These are phyloP conservation scores for Chroicocephalus ridibundus DNA, from an alignment of 2,113 vertebrate genomes.

Conservation along the genomic window DNA sequence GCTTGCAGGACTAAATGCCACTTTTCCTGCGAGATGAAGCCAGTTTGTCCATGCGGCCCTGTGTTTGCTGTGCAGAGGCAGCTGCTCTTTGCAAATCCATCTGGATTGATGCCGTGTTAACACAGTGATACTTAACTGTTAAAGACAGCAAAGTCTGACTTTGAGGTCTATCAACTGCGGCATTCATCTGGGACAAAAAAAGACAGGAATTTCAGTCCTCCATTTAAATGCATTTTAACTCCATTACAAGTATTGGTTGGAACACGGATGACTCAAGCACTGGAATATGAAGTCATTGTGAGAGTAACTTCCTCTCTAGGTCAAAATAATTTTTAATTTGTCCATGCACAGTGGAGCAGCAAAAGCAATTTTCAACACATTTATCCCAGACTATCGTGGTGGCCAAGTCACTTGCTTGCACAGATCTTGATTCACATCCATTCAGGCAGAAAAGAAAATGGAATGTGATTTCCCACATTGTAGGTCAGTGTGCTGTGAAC, in stretches of 20 bases:
- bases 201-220: neutral
- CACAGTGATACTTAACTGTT: neutral
- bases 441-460: conserved; percentile 4
- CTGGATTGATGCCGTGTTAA: neutral
- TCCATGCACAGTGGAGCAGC: neutral
- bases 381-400: neutral
- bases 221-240: neutral
- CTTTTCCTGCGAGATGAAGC: neutral
- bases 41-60: too few relatives aligned
- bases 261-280: neutral
- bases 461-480: neutral
- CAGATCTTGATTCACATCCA: neutral
- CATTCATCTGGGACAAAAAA: neutral
- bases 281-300: neutral
- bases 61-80: neutral
- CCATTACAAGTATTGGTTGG: neutral
- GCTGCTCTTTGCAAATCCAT: neutral
- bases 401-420: neutral
- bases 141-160: neutral
- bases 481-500: neutral
- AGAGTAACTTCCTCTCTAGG: neutral
- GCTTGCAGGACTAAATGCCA: neutral
- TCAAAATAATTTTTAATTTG: neutral
- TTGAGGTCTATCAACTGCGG: neutral
- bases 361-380: neutral